Evolutionary conservation across 2,797 vertebrate species (phyloP), one percentile per base, ranked within the genome.

Genomic region (Gymnoscopelus braueri): DNA sequence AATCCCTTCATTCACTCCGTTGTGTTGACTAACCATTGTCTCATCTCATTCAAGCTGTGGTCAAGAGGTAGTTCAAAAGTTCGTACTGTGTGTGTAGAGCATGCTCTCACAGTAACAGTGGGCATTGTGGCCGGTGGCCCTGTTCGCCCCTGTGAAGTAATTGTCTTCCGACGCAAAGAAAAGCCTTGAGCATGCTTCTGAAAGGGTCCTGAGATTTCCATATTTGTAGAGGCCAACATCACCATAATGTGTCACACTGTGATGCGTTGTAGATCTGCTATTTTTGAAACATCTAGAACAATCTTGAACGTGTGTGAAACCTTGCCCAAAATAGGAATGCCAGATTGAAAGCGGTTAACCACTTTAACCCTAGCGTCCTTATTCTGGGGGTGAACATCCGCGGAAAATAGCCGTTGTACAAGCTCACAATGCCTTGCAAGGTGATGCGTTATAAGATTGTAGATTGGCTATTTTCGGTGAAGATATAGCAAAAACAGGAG

Each of bases 61-160:
- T 90, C 90, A 92, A 89, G 84, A 89, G 85, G 70, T 91, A 87
- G 92, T 94, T 94, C 92, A 93, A 93, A 92, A 93, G 93, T 93
- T 94, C 91, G 78, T 76, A 19, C 76, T 80, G 85, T 80, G 85
- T 82, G 80, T 79, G 81, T 70, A 72, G 74, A 84, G 82, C 84
- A 79, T 6, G 73, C 80, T 79, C 81, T 71, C 84, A 49, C 82
- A 74, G 77, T 51, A 60, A 85, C 84, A 83, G 78, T 87, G 84
- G 82, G 76, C 80, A 83, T 85, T 87, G 85, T 86, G 74, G 83
- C 80, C 60, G 87, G 85, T 86, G 74, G 83, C 80, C 60, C 78
- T 60, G 58, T 57, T 84, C 49, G 77, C 77, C 79, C 87, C 84
- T 84, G 87, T 76, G 73, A 87, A 67, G 87, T 71, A 88, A 87